Evolutionary conservation across 2,113 vertebrate genomes (phyloP), one percentile per base, ranked within the genome.

Genomic region (Osmerus mordax): DNA sequence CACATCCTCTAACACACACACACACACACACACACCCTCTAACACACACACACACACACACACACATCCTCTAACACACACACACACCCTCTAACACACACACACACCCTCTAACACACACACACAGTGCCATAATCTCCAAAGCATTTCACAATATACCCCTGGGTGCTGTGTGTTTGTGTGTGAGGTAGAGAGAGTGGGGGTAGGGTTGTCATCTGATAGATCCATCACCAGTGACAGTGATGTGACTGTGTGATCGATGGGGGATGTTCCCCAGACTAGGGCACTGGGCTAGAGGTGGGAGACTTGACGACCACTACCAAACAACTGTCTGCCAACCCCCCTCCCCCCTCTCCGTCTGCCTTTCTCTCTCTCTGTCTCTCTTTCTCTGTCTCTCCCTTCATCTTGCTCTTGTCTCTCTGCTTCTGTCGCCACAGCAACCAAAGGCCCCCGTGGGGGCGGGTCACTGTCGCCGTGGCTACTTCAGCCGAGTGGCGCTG

Each of bases 341-440:
- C 36, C 29, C 18, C 62, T 14, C 29, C 61, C 55, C 21, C 12
- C 41, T 15, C 52, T 8, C 56, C 23, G 32, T 60, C n/a, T 9
- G 15, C 19, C 32, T 25, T 18, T 58, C 2, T 19, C 76, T 72
- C 19, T 73, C 54, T 67, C 67, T 60, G 47, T 51, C 25, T 61
- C 9, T 41, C 32, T 65, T 11, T 51, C 67, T 54, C 23, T 18
- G 59, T 32, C 32, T 56, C 58, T 60, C 14, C 78, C 78, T 73
- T 73, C 75, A 74, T 75, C 75, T 83, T 54, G 21, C 78, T 41
- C 73, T 29, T 76, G 78, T 86, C 78, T 83, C 59, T 80, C 79
- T 81, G 84, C 78, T 77, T 81, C 80, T 53, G 77, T 90, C 74
- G 70, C 87, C 87, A 84, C 86, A 82, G 87, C 87, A 90, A 90